phyloP scores from a whole-genome alignment of 1,140 invertebrate genomes.

The Ooceraea biroi region DNA sequence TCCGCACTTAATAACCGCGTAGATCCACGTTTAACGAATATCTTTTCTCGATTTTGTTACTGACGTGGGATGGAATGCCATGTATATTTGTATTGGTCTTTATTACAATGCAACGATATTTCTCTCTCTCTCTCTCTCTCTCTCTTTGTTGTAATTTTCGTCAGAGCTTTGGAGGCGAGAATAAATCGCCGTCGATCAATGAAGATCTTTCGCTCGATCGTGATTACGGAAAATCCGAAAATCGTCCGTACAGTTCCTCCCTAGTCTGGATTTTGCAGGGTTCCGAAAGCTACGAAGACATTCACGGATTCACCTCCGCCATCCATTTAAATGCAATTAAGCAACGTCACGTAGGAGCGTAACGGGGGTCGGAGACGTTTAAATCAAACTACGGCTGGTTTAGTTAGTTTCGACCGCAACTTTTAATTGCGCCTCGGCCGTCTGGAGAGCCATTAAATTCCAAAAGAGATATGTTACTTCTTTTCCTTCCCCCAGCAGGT shows the following conservation, averaged over 20 bases:
- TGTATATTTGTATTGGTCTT: neutral
- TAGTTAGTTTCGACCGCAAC: constrained; percentile 84
- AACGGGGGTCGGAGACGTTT: constrained; percentile 77
- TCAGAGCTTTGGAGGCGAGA: neutral
- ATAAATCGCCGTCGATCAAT: constrained; percentile 67
- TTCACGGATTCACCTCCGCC: constrained; percentile 59
- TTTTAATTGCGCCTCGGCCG: constrained; percentile 84
- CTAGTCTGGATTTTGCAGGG: neutral
- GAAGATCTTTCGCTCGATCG: constrained; percentile 72
- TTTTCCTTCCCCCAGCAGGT: constrained; percentile 69
- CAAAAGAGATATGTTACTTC: constrained; percentile 76
- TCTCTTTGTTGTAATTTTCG: constrained; percentile 14
- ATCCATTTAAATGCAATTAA: constrained; percentile 81
- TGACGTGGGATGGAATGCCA: neutral
- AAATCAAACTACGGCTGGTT: constrained; percentile 82
- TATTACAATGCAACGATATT: constrained; percentile 23
- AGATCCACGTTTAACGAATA: neutral
- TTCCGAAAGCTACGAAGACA: constrained; percentile 62
- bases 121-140: neutral
- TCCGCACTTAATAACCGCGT: neutral
- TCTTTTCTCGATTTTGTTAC: neutral
- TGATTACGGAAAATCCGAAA: constrained; percentile 72
- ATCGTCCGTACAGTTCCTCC: constrained; percentile 30
- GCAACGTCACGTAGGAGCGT: constrained; percentile 77
- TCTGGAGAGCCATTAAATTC: constrained; percentile 82